phyloP scores from a whole-genome alignment of 2,888 invertebrate species.

The Tyria jacobaeae region DNA sequence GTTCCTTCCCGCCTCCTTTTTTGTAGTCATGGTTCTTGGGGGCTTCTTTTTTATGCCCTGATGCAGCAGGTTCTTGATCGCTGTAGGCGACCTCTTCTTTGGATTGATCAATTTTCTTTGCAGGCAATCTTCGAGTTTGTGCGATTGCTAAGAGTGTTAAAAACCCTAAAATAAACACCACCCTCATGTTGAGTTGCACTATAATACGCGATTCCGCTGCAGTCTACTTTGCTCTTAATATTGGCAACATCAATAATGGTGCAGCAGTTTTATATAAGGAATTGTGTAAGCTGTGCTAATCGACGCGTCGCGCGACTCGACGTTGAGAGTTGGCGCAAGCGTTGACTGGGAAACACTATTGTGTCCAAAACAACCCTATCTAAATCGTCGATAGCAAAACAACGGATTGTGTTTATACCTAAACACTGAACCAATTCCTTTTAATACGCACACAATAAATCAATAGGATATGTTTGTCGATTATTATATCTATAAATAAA shows the following conservation, averaged over 20 bases:
- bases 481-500: background rate
- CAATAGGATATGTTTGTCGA: background rate
- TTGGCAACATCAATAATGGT: constrained; percentile 75
- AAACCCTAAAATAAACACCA: constrained; percentile 66
- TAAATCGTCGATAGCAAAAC: constrained; percentile 12
- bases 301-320: constrained; percentile 69
- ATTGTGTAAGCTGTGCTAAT: constrained; percentile 81
- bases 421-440: background rate
- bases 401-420: background rate
- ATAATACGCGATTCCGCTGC: constrained; percentile 55
- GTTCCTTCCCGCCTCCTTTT: constrained; percentile 89
- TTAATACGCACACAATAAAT: background rate
- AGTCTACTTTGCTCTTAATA: constrained; percentile 69
- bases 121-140: constrained; percentile 68
- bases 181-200: constrained; percentile 68
- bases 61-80: constrained; percentile 76
- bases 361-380: constrained; percentile 28
- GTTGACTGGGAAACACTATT: constrained; percentile 29
- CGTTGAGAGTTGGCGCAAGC: constrained; percentile 63
- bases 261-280: constrained; percentile 84
- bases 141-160: constrained; percentile 60
- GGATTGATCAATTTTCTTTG: constrained; percentile 49
- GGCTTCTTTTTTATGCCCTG: constrained; percentile 81
- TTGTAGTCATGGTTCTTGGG: constrained; percentile 82
- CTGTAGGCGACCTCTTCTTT: constrained; percentile 50